These are phyloP conservation scores for Leucopsar rothschildi DNA, from an alignment of 2,113 vertebrate genomes.

Conservation along the genomic window DNA sequence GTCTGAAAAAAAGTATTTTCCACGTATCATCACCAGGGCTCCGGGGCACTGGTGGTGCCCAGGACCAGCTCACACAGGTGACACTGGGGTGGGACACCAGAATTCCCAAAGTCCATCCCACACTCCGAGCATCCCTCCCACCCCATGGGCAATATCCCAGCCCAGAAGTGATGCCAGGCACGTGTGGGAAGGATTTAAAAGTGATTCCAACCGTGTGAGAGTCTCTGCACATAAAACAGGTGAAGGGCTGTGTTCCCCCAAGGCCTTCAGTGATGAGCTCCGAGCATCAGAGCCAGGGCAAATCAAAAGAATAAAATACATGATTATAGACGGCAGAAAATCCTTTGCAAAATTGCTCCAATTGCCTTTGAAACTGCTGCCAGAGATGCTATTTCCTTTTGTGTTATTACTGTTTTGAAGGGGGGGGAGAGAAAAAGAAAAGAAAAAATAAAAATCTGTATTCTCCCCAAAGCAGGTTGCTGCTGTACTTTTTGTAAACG, in stretches of 20 bases:
- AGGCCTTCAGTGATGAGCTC: neutral
- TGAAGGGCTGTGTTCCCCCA: neutral
- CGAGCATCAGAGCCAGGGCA: neutral
- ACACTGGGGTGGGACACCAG: neutral
- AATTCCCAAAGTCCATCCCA: neutral
- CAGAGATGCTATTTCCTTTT: neutral
- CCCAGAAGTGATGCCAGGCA: neutral
- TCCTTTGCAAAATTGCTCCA: neutral
- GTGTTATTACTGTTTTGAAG: neutral
- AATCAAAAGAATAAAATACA: constrained; percentile 25
- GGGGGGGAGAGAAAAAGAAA: neutral
- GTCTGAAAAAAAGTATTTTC: too few species aligned
- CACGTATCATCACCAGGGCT: too few species aligned
- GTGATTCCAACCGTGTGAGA: neutral
- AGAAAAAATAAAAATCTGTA: neutral
- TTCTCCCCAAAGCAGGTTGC: neutral
- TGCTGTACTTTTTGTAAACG: neutral
- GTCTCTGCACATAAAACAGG: neutral
- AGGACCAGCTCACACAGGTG: accelerated
- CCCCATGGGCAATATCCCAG: neutral
- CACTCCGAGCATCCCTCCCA: accelerated
- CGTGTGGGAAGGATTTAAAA: neutral
- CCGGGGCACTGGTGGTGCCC: neutral
- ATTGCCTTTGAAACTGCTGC: constrained; percentile 23
- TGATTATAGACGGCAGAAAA: neutral